Evolutionary conservation across 1,140 invertebrate species (phyloP).

Genomic region (fruit fly (Drosophila melanogaster)): Release_6_plus_ISO1_MT NT_033779.5:7584501-7585000

Average conservation of each 20-base stretch:
- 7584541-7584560: constrained; percentile 49
- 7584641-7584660: constrained; percentile 4
- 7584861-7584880: constrained; percentile 19
- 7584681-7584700: constrained; percentile 45
- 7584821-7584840: constrained; percentile 72
- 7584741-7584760: constrained; percentile 33
- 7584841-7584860: constrained; percentile 46
- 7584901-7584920: constrained; percentile 21
- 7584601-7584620: constrained; percentile 5
- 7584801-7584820: constrained; percentile 19
- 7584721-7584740: constrained; percentile 43
- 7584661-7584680: constrained; percentile 35
- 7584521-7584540: not conserved
- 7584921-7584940: constrained; percentile 32
- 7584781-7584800: constrained; percentile 46
- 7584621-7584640: not conserved
- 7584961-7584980: constrained; percentile 48
- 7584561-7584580: constrained; percentile 31
- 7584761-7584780: constrained; percentile 12
- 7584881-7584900: constrained; percentile 56
- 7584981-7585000: constrained; percentile 18
- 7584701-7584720: constrained; percentile 49
- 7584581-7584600: constrained; percentile 35
- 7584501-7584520: not conserved
- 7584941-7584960: constrained; percentile 69